Evolutionary conservation across 2,888 invertebrate species (phyloP), one percentile per base, ranked within the genome.

Genomic region (Nudaria mundana): DNA sequence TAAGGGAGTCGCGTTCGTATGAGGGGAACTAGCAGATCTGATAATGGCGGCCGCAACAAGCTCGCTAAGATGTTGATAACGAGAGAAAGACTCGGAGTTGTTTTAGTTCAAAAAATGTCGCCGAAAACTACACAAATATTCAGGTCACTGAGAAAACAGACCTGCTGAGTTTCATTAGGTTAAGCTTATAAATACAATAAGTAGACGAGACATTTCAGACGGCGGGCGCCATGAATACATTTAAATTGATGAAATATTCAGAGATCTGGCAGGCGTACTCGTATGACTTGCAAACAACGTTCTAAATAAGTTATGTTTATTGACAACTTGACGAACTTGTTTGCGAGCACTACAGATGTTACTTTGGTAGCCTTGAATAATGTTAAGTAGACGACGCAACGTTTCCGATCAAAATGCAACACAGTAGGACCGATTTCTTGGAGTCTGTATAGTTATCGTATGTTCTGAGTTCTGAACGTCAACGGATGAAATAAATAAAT

Each of bases 401-500:
- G 58, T 57, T 64, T 52, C 51, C 57, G 60, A 63, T 67, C 61
- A 68, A 69, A 68, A 72, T 66, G 51, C 58, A 60, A 50, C 43
- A 46, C 57, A 38, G 51, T 58, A 52, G 56, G 56, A 52, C 62
- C 46, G 61, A 67, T 57, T 62, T 58, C 63, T 64, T 66, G 59
- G 48, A 63, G 58, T 53, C 51, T 52, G 59, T n/a, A 23, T 10
- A 59, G 60, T 59, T 54, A 63, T 62, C 66, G 53, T 59, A 56
- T 58, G 53, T 57, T 62, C 64, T 49, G 68, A n/a, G n/a, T n/a
- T n/a, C n/a, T n/a, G n/a, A n/a, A 64, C 66, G 56, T 61, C 48
- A 56, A 52, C 52, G 66, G 68, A 64, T 71, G 68, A 74, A 74
- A 75, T 74, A 79, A 83, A 85, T 81, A 77, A 76, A 86, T 86